phyloP scores from a whole-genome alignment of 2,888 invertebrate genomes.

The Campopleginae sp. region DNA sequence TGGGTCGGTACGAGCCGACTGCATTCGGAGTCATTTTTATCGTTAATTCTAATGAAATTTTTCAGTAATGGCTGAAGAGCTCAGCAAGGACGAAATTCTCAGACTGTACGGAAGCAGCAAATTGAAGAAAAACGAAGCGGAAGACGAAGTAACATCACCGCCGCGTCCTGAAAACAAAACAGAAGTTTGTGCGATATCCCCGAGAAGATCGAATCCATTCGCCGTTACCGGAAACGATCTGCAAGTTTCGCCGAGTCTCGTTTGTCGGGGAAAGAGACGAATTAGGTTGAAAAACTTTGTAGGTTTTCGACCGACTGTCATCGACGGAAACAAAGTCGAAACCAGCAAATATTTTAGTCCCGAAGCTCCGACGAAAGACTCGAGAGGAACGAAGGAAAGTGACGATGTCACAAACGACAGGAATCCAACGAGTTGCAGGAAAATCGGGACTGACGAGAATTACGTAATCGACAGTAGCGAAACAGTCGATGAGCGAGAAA shows the following conservation, averaged over 20 bases:
- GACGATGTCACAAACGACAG: not conserved
- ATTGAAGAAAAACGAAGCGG: constrained; percentile 55
- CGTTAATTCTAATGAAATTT: not conserved
- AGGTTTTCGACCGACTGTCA: constrained; percentile 77
- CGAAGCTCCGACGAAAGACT: constrained; percentile 35
- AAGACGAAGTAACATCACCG: constrained; percentile 42
- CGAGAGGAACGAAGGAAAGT: constrained; percentile 29
- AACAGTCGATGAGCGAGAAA: constrained; percentile 12
- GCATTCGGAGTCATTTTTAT: not conserved
- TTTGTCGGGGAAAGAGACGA: constrained; percentile 74
- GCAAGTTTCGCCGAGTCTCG: constrained; percentile 78
- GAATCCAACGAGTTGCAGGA: not conserved
- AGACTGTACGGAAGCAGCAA: constrained; percentile 64
- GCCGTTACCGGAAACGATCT: constrained; percentile 61
- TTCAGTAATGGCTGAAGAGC: constrained; percentile 64
- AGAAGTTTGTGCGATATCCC: constrained; percentile 64
- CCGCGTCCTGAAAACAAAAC: constrained; percentile 1
- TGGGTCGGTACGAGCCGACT: not conserved
- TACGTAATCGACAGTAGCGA: not conserved
- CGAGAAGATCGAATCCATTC: constrained; percentile 75
- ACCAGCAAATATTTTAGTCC: constrained; percentile 79
- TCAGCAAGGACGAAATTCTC: constrained; percentile 62
- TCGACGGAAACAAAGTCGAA: constrained; percentile 74
- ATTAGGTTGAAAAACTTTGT: constrained; percentile 71
- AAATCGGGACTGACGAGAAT: constrained; percentile 1